A percentile compares a stretch with the other conserved stretches of the same genome.
phyloP scores from a whole-genome alignment of 2,113 vertebrate species.

The Oncorhynchus gorbuscha region DNA sequence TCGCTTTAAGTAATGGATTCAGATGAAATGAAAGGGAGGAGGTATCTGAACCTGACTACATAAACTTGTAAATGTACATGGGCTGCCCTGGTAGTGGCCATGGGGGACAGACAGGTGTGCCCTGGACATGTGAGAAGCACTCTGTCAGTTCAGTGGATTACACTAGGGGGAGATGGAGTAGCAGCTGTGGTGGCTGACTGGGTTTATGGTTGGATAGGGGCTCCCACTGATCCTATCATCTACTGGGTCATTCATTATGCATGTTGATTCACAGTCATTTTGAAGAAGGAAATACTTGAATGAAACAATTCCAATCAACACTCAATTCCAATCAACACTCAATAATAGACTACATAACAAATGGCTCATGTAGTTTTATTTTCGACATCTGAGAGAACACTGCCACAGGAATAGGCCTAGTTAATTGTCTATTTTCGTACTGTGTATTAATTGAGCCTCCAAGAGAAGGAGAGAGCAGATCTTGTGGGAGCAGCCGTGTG shows the following conservation, averaged over 20 bases:
- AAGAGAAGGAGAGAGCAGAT: neutral
- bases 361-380: too few relatives aligned
- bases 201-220: slow-evolving; percentile 17
- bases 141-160: slow-evolving; percentile 22
- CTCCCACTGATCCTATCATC: neutral
- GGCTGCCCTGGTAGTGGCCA: slow-evolving; percentile 67
- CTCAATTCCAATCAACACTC: too few relatives aligned
- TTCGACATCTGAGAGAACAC: too few relatives aligned
- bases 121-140: slow-evolving; percentile 42
- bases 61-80: slow-evolving; percentile 48
- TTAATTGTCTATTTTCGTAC: neutral
- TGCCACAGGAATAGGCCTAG: neutral
- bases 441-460: neutral
- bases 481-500: slow-evolving; percentile 1
- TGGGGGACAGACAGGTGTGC: slow-evolving; percentile 63
- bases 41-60: slow-evolving; percentile 49
- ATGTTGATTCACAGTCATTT: too few relatives aligned
- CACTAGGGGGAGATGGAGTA: slow-evolving; percentile 9
- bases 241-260: too few relatives aligned
- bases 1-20: slow-evolving; percentile 59
- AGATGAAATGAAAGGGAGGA: slow-evolving; percentile 57
- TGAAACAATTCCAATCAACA: too few relatives aligned
- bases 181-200: neutral
- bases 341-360: too few relatives aligned
- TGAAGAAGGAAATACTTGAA: too few relatives aligned